Base-by-base conservation (phyloP, 2,113 vertebrate genomes). In the Eira barbara region DNA sequence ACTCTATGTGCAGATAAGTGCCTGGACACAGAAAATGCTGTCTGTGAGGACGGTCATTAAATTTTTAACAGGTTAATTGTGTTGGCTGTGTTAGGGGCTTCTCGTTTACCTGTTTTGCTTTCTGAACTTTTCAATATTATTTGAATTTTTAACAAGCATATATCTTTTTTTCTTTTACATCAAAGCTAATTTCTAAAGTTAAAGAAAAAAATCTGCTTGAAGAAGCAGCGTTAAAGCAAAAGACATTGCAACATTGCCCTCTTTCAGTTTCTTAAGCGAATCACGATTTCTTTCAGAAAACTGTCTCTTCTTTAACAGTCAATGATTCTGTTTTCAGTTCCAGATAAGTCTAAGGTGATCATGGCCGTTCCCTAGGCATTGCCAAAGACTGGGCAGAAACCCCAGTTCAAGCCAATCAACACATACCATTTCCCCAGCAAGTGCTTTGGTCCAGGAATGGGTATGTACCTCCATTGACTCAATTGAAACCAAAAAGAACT, bases 101-200 rank as follows among this genome's bases (percentile, higher is more conserved):
- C 15, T 36, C 21, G 17, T 49, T 91, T 34, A 29, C 17, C 9
- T 47, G 23, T 20, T 63, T 67, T 25, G 59, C 65, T 82, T 92
- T 88, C 55, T 45, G 65, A 92, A 57, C 4, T 67, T 83, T 65
- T 67, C 25, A 81, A 47, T 57, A 76, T 57, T 76, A 14, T n/a
- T 34, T 80, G 80, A 31, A 55, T 82, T 52, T 65, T 73, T 82
- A 71, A 71, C 36, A 63, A 47, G 4, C 36, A 83, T 14, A 34
- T 5, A 74, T 36, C 20, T 63, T 81, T 47, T 80, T 57, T 57
- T 55, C 18, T 76, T 57, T 79, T 29, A 49, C 27, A 59, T 49
- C 57, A 69, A 80, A 86, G 39, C 20, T 57, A 59, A 7, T 71
- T 95, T 87, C 80, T 85, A 67, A 91, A 67, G 39, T 85, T 6